Base-by-base conservation (phyloP, 1,140 invertebrate species). In the Lerema accius region DNA sequence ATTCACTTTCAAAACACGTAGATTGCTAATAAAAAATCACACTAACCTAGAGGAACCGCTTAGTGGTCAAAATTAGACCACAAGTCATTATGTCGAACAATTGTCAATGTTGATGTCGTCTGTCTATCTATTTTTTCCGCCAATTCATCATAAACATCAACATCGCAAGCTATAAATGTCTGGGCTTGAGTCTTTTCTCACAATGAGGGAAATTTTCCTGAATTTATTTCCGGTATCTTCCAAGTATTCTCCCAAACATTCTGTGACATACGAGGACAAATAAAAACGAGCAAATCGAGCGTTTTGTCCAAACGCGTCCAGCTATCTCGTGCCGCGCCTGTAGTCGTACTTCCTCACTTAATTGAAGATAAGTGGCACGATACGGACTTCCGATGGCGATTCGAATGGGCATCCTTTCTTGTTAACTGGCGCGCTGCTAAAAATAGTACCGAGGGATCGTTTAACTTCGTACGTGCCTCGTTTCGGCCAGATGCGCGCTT, bases 361-460 rank as follows among this genome's bases (percentile, higher is more conserved):
- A 75, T 75, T 75, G 69, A 56, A 45, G 66, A 72, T 65, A 73
- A 74, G 67, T 60, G 66, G 64, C 46, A 14, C 65, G 62, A 71
- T 67, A 64, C 55, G 26, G 32, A 39, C 65, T 71, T 71, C 69
- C 66, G 66, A 66, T 67, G 63, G 61, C 63, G 51, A 65, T 65
- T 56, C 65, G 63, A 53, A 59, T 45, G 62, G 45, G 67, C 58
- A 67, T 69, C 65, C 65, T 69, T 65, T 63, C 61, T 69, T 61
- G 66, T 74, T 68, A 73, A 63, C 49, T 45, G 58, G 45, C 59
- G 39, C 46, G 56, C 63, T 60, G 16, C 39, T 39, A 51, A 59
- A 42, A 51, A 60, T 59, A 60, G 26, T 39, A 45, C 17, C 32
- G 39, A 11, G 42, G 32, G 46, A 63, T 55, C 42, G 11, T 61